A percentile compares a stretch with the other conserved stretches of the same genome.
Evolutionary conservation across 2,888 invertebrate species (phyloP).

Genomic region (Mythimna lalbum): DNA sequence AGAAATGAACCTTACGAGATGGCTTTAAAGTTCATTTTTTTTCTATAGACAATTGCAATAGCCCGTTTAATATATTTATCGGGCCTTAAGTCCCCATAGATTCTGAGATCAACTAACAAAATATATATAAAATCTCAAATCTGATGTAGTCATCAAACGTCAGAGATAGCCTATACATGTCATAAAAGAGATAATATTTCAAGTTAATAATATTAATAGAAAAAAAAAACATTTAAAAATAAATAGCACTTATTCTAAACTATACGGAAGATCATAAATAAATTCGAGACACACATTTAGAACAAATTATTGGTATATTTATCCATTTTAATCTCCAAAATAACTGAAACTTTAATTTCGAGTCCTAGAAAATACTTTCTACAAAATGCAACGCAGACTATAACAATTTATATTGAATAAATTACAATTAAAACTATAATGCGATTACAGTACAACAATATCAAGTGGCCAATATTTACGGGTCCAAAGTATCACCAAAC

Average conservation of each 20-base stretch:
- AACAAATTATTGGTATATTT: conserved; percentile 3
- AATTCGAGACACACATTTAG: conserved; percentile 3
- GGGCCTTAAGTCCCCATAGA: neutral
- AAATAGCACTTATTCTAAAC: neutral
- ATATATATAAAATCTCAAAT: neutral
- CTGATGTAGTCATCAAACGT: too few species aligned
- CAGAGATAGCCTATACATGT: neutral
- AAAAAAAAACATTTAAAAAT: neutral
- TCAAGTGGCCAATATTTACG: conserved; percentile 56
- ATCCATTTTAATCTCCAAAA: neutral
- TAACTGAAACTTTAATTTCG: conserved; percentile 11
- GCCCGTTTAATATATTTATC: neutral
- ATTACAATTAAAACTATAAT: conserved; percentile 85
- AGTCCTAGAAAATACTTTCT: neutral
- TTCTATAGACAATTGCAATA: conserved; percentile 3
- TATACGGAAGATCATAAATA: conserved; percentile 16
- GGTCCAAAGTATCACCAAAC: conserved; percentile 16
- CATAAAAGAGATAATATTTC: conserved; percentile 12
- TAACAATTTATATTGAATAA: conserved; percentile 77
- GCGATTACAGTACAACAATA: conserved; percentile 85
- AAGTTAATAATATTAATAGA: neutral
- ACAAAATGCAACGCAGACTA: conserved; percentile 81
- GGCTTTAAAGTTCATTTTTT: neutral
- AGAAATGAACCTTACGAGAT: fast-evolving
- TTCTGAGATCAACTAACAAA: conserved; percentile 26